Evolutionary conservation across 2,888 invertebrate genomes (phyloP).

Genomic region (Chloromyia formosa): DNA sequence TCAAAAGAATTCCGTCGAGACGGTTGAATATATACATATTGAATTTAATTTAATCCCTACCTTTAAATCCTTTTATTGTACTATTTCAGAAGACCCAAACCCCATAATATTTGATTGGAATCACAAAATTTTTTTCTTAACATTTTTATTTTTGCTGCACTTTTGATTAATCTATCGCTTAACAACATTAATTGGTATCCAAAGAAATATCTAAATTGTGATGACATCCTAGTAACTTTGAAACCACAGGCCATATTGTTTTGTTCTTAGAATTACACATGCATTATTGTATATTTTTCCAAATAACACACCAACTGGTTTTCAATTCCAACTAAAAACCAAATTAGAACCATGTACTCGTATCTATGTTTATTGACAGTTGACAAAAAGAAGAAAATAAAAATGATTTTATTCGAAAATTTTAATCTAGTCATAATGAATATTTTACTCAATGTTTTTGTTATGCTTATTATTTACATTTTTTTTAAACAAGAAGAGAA

Average conservation of each 20-base stretch:
- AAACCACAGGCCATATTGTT: not conserved
- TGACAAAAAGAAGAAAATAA: no score
- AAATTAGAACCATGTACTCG: not conserved
- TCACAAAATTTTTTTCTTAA: conserved; percentile 15
- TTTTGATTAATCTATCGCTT: not conserved
- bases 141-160: no score
- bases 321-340: not conserved
- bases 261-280: not conserved
- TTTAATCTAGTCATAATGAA: conserved; percentile 6
- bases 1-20: no score
- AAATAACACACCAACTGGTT: not conserved
- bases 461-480: not conserved
- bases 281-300: not conserved
- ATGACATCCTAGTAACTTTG: not conserved
- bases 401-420: not conserved
- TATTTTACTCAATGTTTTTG: conserved; percentile 12
- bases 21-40: no score
- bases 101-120: conserved; percentile 22
- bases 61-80: no score
- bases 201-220: conserved; percentile 7
- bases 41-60: no score
- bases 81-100: no score
- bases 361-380: no score
- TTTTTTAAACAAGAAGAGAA: not conserved
- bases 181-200: conserved; percentile 6